phyloP scores from a whole-genome alignment of 2,113 vertebrate genomes.

The Oryzias javanicus region DNA sequence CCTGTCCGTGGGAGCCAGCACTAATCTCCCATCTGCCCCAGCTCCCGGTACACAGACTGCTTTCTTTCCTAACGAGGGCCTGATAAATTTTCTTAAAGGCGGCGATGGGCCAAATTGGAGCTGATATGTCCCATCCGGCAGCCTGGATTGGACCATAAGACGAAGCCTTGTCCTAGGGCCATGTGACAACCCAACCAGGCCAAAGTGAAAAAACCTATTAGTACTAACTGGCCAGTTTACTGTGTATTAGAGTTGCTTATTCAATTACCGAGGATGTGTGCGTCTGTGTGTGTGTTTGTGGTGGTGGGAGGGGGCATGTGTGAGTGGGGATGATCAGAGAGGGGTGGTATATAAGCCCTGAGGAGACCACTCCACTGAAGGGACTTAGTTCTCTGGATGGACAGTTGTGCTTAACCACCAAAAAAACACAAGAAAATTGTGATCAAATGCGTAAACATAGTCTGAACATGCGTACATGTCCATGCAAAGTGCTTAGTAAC shows the following conservation, averaged over 20 bases:
- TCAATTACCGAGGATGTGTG: constrained; percentile 52
- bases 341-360: constrained; percentile 36
- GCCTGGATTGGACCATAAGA: constrained; percentile 55
- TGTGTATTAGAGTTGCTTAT: constrained; percentile 62
- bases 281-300: constrained; percentile 26
- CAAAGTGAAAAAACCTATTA: constrained; percentile 65
- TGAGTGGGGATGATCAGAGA: neutral
- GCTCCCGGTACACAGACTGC: constrained; percentile 66
- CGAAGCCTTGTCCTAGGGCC: constrained; percentile 64
- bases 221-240: constrained; percentile 67
- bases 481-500: constrained; percentile 13
- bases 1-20: constrained; percentile 65
- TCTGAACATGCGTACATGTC: constrained; percentile 1
- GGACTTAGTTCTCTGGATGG: constrained; percentile 19
- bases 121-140: constrained; percentile 74
- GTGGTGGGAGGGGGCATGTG: constrained; percentile 8
- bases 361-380: constrained; percentile 27
- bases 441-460: constrained; percentile 1
- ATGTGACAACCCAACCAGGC: constrained; percentile 72
- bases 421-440: constrained; percentile 19
- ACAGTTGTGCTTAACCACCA: constrained; percentile 27
- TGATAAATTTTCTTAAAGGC: constrained; percentile 75
- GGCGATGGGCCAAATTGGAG: constrained; percentile 76
- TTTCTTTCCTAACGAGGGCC: constrained; percentile 73
- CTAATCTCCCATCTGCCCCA: constrained; percentile 63